Percentiles rank a stretch among this genome's conserved stretches.
Conservation (phyloP, 2,797 vertebrate genomes). For the Micropoecilia bifurca region DNA sequence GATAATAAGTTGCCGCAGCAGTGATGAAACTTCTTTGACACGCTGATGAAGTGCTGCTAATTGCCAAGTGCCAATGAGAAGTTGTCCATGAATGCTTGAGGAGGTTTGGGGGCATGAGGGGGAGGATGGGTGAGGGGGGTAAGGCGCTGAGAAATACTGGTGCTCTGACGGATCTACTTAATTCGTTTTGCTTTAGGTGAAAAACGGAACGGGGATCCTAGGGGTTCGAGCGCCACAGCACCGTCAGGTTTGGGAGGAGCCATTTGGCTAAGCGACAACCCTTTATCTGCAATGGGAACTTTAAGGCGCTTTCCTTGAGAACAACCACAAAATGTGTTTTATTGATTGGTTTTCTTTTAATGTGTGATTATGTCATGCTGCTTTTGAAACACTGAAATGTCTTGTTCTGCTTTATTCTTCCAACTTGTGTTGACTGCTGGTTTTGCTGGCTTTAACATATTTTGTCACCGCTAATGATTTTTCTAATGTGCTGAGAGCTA, state of each 20-base stretch:
- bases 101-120: background rate
- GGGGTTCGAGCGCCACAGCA: slow-evolving; percentile 20
- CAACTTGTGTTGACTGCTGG: slow-evolving; percentile 50
- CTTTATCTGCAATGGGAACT: slow-evolving; percentile 46
- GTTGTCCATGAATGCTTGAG: slow-evolving; percentile 53
- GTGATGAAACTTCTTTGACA: slow-evolving; percentile 60
- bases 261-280: slow-evolving; percentile 39
- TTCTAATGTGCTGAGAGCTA: slow-evolving; percentile 51
- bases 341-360: background rate
- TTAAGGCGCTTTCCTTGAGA: slow-evolving; percentile 73
- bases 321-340: slow-evolving; percentile 68
- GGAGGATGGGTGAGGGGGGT: background rate
- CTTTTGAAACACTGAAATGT: slow-evolving; percentile 52
- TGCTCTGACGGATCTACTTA: slow-evolving; percentile 36
- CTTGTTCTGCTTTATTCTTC: slow-evolving; percentile 39
- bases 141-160: slow-evolving; percentile 26
- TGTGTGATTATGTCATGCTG: slow-evolving; percentile 51
- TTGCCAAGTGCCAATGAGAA: slow-evolving; percentile 71
- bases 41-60: slow-evolving; percentile 73
- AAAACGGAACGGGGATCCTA: slow-evolving; percentile 17
- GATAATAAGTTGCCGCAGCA: slow-evolving; percentile 66
- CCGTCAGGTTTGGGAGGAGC: slow-evolving; percentile 25
- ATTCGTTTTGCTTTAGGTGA: slow-evolving; percentile 31
- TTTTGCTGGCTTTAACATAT: slow-evolving; percentile 40
- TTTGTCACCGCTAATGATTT: slow-evolving; percentile 56